These are phyloP conservation scores for Tragelaphus strepsiceros DNA, from an alignment of 2,113 vertebrate species.

Conservation along the genomic window DNA sequence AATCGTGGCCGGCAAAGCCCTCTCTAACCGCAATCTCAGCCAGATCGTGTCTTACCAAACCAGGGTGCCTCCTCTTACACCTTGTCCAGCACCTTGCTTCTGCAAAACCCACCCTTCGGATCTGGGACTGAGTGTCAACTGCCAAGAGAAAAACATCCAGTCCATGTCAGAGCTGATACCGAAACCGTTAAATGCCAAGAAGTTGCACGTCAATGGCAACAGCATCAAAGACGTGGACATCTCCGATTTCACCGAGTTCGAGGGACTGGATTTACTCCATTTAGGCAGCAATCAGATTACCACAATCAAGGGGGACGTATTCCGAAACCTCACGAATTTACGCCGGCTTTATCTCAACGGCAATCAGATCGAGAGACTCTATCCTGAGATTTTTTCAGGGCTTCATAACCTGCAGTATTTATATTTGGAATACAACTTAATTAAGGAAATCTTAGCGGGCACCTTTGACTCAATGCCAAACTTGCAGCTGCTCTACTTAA, in stretches of 20 bases:
- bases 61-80: constrained; percentile 88
- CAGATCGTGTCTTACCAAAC: constrained; percentile 96
- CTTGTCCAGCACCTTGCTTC: constrained; percentile 91
- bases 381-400: constrained; percentile 95
- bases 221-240: constrained; percentile 91
- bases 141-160: constrained; percentile 94
- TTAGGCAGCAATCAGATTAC: constrained; percentile 96
- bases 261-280: constrained; percentile 96
- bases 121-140: constrained; percentile 95
- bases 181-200: constrained; percentile 94
- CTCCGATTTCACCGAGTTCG: constrained; percentile 90
- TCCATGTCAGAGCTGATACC: constrained; percentile 89
- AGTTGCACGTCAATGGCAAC: constrained; percentile 95
- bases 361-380: constrained; percentile 94
- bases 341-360: constrained; percentile 96
- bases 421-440: constrained; percentile 98
- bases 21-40: constrained; percentile 88
- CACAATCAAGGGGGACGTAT: constrained; percentile 89
- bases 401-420: constrained; percentile 96
- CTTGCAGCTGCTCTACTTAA: constrained; percentile 94
- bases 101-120: constrained; percentile 97
- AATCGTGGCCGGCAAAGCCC: constrained; percentile 92
- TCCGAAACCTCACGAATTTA: constrained; percentile 95
- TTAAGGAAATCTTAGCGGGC: constrained; percentile 94
- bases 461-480: constrained; percentile 98